Percentiles rank a stretch among this genome's conserved stretches.
Conservation (phyloP, 2,113 vertebrate genomes). For the Setophaga petechia region DNA sequence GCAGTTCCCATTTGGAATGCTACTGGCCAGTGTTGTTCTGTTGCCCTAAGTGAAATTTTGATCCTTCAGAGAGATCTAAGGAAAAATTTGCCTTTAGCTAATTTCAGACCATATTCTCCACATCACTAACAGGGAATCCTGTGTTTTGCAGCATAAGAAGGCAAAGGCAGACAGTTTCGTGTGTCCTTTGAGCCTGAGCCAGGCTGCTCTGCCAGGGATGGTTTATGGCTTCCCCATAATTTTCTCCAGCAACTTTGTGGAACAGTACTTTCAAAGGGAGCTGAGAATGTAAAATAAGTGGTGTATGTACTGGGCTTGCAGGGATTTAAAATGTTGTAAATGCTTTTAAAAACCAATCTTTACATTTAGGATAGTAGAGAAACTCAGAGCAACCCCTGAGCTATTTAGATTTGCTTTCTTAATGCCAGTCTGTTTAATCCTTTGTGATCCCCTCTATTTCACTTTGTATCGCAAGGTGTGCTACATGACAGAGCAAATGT, state of each 20-base stretch:
- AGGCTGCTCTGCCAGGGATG: not conserved
- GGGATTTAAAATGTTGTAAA: not conserved
- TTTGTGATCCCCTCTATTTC: not conserved
- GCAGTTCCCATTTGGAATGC: not conserved
- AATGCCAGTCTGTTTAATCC: not conserved
- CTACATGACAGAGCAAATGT: not conserved
- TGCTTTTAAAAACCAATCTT: not conserved
- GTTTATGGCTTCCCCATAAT: not conserved
- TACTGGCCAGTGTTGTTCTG: not conserved
- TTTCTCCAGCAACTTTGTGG: not conserved
- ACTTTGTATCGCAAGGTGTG: not conserved
- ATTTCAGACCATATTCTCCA: not conserved
- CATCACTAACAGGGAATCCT: not conserved
- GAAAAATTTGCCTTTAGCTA: not conserved
- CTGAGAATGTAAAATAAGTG: not conserved
- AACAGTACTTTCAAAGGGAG: not conserved
- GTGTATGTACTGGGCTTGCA: not conserved
- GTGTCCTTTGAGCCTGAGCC: not conserved
- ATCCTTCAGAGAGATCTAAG: not conserved
- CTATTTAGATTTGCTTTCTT: not conserved
- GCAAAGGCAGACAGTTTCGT: rapidly evolving
- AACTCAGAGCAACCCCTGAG: not conserved
- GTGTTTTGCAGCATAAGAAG: not conserved
- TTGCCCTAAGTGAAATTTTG: not conserved
- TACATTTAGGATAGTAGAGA: not conserved